Evolutionary conservation across 2,888 invertebrate species (phyloP).

Genomic region (Ennomos fuscantarius): DNA sequence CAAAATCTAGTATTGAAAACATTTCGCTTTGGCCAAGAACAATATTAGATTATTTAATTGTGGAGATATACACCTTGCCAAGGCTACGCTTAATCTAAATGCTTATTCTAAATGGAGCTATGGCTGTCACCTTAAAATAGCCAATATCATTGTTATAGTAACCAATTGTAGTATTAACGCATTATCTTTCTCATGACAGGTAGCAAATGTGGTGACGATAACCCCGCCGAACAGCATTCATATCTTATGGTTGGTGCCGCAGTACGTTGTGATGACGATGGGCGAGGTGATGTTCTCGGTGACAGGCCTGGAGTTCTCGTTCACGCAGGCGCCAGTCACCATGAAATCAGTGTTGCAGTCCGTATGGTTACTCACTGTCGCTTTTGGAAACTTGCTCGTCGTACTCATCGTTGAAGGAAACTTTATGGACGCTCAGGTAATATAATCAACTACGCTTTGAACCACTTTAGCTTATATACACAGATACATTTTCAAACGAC

Average conservation of each 20-base stretch:
- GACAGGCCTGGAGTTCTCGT: conserved; percentile 97
- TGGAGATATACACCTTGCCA: too few relatives aligned
- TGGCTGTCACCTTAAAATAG: too few relatives aligned
- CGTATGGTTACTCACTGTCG: conserved; percentile 96
- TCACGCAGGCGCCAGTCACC: conserved; percentile 95
- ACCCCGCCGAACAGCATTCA: conserved; percentile 90
- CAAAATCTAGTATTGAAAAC: too few relatives aligned
- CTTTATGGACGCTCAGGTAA: conserved; percentile 91
- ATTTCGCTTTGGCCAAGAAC: too few relatives aligned
- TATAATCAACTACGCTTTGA: neutral
- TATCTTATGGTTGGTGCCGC: conserved; percentile 95
- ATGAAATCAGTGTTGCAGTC: conserved; percentile 98
- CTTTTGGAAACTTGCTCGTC: conserved; percentile 97
- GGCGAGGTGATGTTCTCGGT: conserved; percentile 98
- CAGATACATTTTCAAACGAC: too few relatives aligned
- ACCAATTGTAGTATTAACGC: too few relatives aligned
- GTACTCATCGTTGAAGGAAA: conserved; percentile 93
- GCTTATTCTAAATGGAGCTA: too few relatives aligned
- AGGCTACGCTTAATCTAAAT: too few relatives aligned
- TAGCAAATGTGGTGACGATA: conserved; percentile 70
- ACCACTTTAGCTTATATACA: too few relatives aligned
- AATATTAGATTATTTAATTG: too few relatives aligned
- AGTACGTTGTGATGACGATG: conserved; percentile 95
- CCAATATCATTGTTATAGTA: too few relatives aligned
- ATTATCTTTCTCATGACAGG: conserved; percentile 43